Evolutionary conservation across 2,113 vertebrate species (phyloP), one percentile per base, ranked within the genome.

Genomic region (Elephas maximus): DNA sequence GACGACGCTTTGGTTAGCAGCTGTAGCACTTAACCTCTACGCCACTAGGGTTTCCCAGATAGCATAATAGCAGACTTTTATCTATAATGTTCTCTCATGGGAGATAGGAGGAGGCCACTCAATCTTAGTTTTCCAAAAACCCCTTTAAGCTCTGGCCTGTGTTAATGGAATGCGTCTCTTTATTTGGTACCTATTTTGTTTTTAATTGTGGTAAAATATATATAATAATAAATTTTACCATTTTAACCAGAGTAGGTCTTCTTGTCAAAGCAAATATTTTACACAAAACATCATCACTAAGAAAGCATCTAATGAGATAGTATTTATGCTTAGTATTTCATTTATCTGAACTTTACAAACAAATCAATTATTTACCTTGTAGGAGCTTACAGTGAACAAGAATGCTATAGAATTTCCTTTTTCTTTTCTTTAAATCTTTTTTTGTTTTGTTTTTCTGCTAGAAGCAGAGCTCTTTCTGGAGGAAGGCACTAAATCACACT

Each of bases 401-500:
- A 78, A 33, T 77, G 26, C 11, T 21, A 5, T 77, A 80, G 78
- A 67, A 94, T 41, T 93, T 82, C 60, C 89, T 88, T 92, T 88
- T 30, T 88, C 77, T 90, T 91, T 97, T 67, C 97, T 94, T 86
- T 65, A 74, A 69, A 65, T 20, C 65, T 85, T 78, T 97, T 57
- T 57, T 57, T 48, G 48, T 48, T 48, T 48, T 48, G 48, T 48
- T 57, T 57, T 57, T 57, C 15, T 97, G 84, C 92, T 91, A 96
- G 60, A 97, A 51, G 81, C 96, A 97, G 53, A 90, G 87, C 33
- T 92, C 37, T 96, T 90, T 92, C 67, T 92, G 45, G 73, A 96
- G n/a, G 5, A 95, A 97, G 44, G 57, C 78, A 89, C 24, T 98
- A 98, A 98, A 98, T 98, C 80, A 98, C 82, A 26, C 88, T 95